Evolutionary conservation across 2,113 vertebrate species (phyloP), one percentile per base, ranked within the genome.

Genomic region (Dicerorhinus sumatrensis): DNA sequence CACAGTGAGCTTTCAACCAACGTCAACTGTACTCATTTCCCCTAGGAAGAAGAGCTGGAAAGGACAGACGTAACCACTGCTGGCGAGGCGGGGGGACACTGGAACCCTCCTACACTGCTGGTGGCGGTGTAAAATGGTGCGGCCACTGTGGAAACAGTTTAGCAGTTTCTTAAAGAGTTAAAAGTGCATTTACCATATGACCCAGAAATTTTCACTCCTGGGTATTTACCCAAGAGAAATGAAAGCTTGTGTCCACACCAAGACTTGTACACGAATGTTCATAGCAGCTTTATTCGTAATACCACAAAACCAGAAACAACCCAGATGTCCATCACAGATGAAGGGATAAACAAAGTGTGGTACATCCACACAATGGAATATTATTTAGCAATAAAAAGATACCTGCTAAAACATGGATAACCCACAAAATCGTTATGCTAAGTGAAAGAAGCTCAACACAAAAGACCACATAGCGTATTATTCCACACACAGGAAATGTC

Each of bases 101-200:
- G 4, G 31, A 69, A 31, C 23, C 13, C 25, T 70, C 51, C 2
- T 17, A 14, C 31, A 13, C 1, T 20, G n/a, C 58, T 23, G 77
- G 17, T 5, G 31, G 58, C 65, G 21, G 12, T 23, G 36, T 36
- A 23, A 80, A 84, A 42, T 10, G 6, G 7, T 33, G 5, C 10
- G 0, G 42, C 21, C 20, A 2, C 60, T 39, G 56, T 46, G 20
- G 10, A 72, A 56, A 86, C 6, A 62, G 39, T 7, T 42, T 36
- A 60, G 21, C 60, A 76, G n/a, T 73, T 79, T 84, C 75, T 75
- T 60, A 27, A 62, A 56, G 81, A 87, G 56, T 91, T 88, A 88
- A 81, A 75, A 0, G 10, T 29, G 48, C 13, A 33, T 60, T 16
- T 89, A 56, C 31, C 60, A 9, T 67, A 29, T 5, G 4, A n/a